Conservation (phyloP, 1,140 invertebrate species). For the Drosophila azteca region DNA sequence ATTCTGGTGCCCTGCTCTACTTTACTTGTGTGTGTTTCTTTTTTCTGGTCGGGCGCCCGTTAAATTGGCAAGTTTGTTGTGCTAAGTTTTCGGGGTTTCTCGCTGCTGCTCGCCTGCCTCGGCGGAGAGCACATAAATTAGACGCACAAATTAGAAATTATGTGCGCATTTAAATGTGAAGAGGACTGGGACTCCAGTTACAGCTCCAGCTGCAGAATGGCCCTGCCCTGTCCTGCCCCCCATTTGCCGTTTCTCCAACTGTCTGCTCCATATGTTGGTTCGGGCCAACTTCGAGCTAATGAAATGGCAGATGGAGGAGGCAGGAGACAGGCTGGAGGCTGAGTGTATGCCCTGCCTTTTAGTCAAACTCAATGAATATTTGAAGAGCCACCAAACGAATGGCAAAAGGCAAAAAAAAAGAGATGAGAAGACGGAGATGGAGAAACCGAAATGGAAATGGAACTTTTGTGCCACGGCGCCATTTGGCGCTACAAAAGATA, state of each 20-base stretch:
- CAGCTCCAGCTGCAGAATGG: constrained; percentile 15
- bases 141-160: constrained; percentile 83
- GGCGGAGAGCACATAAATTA: constrained; percentile 76
- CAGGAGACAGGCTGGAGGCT: constrained; percentile 12
- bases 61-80: constrained; percentile 82
- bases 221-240: constrained; percentile 3
- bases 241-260: background rate
- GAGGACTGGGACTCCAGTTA: constrained; percentile 43
- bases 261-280: constrained; percentile 43
- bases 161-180: constrained; percentile 83
- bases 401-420: constrained; percentile 5
- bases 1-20: background rate
- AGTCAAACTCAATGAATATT: constrained; percentile 81
- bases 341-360: constrained; percentile 56
- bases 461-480: constrained; percentile 75
- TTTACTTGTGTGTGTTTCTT: constrained; percentile 11
- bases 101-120: constrained; percentile 53
- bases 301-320: constrained; percentile 46
- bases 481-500: constrained; percentile 80
- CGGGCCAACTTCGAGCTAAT: constrained; percentile 29
- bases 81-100: constrained; percentile 72
- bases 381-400: constrained; percentile 59
- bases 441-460: constrained; percentile 51
- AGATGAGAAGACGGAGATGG: constrained; percentile 16
- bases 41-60: constrained; percentile 64